phyloP scores from a whole-genome alignment of 2,113 vertebrate species.

The Alligator sinensis region DNA sequence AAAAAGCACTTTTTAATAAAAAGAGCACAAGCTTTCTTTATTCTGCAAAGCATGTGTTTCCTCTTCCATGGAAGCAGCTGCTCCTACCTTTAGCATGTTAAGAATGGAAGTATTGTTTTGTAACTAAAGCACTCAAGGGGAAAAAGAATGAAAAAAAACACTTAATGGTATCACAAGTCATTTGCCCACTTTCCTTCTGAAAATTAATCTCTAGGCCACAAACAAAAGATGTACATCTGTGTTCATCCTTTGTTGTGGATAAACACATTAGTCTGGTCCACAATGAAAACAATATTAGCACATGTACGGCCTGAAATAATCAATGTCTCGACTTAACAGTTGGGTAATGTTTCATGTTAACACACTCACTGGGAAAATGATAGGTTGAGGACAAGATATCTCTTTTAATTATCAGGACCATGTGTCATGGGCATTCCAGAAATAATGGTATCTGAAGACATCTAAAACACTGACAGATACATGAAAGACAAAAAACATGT shows the following conservation, averaged over 20 bases:
- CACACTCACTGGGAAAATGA: constrained; percentile 44
- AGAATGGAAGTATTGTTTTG: constrained; percentile 44
- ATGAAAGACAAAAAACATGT: background rate
- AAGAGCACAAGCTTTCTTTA: constrained; percentile 63
- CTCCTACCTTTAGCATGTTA: constrained; percentile 11
- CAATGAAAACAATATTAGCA: constrained; percentile 60
- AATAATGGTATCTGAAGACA: constrained; percentile 29
- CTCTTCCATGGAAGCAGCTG: constrained; percentile 46
- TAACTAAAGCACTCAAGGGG: background rate
- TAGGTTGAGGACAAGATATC: constrained; percentile 52
- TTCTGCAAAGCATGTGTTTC: constrained; percentile 66
- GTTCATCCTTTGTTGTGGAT: constrained; percentile 54
- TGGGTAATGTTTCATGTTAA: constrained; percentile 63
- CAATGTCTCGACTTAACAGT: constrained; percentile 66
- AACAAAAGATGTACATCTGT: constrained; percentile 52
- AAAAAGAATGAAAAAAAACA: constrained; percentile 10
- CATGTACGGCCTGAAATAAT: constrained; percentile 58
- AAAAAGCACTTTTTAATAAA: constrained; percentile 73
- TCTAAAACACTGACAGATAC: constrained; percentile 13
- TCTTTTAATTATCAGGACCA: constrained; percentile 68
- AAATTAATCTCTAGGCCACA: constrained; percentile 57
- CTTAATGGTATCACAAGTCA: background rate
- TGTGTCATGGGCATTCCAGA: constrained; percentile 43
- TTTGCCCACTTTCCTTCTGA: constrained; percentile 29
- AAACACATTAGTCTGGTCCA: constrained; percentile 45